Percentiles rank a stretch among this genome's conserved stretches.
Conservation (phyloP, 2,888 invertebrate species). For the Thymelicus acteon region DNA sequence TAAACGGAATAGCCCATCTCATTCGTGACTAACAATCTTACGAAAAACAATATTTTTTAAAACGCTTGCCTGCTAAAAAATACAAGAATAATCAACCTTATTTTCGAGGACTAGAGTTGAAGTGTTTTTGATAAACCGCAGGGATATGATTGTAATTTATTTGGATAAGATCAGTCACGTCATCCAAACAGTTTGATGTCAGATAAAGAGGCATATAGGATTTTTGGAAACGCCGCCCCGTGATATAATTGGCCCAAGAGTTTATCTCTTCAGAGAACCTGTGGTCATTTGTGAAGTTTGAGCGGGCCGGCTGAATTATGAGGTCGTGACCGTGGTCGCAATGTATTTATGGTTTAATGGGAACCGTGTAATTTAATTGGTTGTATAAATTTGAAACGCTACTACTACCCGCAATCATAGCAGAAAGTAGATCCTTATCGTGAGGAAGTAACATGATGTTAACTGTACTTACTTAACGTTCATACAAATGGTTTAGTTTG, state of each 20-base stretch:
- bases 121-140: not conserved
- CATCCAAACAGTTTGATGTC: constrained; percentile 67
- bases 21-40: constrained; percentile 74
- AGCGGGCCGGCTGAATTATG: constrained; percentile 58
- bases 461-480: no score
- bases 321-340: constrained; percentile 57
- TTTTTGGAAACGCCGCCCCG: constrained; percentile 79
- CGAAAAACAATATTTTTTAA: constrained; percentile 47
- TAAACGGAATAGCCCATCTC: constrained; percentile 64
- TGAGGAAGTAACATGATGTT: not conserved
- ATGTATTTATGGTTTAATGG: constrained; percentile 39
- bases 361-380: constrained; percentile 37
- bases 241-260: constrained; percentile 74
- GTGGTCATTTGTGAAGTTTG: constrained; percentile 68
- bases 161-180: constrained; percentile 73
- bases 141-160: constrained; percentile 43
- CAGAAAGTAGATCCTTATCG: not conserved
- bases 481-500: no score
- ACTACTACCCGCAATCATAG: constrained; percentile 12
- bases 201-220: constrained; percentile 69
- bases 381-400: constrained; percentile 17
- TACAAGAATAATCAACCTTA: constrained; percentile 36
- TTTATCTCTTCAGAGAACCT: constrained; percentile 80
- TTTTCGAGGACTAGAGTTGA: not conserved
- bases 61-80: constrained; percentile 16